These are phyloP conservation scores for Paramormyrops kingsleyae DNA, from an alignment of 2,113 vertebrate genomes.

Conservation along the genomic window DNA sequence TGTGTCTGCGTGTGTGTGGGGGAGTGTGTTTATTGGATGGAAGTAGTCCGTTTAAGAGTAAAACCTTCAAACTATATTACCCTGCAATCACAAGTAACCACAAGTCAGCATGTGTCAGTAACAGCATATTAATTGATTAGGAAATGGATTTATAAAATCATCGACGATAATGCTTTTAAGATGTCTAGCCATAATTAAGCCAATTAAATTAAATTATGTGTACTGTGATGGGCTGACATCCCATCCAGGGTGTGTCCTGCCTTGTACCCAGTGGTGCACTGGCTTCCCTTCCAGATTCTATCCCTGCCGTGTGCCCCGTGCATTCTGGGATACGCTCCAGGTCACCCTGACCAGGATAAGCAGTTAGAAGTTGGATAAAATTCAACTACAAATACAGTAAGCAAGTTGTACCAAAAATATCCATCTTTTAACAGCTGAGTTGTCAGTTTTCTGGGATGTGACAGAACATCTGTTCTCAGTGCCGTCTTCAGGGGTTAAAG, in stretches of 20 bases:
- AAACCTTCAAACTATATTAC: background rate
- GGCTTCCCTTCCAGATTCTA: background rate
- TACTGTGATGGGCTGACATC: background rate
- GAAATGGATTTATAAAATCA: background rate
- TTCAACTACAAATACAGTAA: background rate
- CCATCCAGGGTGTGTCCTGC: background rate
- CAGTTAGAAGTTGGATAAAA: background rate
- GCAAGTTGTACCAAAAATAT: background rate
- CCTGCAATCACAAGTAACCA: background rate
- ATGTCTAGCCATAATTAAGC: background rate
- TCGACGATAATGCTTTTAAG: background rate
- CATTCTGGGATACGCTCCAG: background rate
- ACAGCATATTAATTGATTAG: background rate
- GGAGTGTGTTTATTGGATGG: too few species aligned
- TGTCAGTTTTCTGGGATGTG: background rate
- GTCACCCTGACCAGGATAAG: background rate
- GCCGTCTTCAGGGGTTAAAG: conserved; percentile 17
- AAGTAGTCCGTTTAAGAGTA: background rate
- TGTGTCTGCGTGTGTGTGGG: background rate
- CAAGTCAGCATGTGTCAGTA: background rate
- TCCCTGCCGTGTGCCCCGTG: background rate
- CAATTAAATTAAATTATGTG: background rate
- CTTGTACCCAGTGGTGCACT: background rate
- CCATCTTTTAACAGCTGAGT: background rate
- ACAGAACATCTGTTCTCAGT: conserved; percentile 23